Evolutionary conservation across 2,888 invertebrate genomes (phyloP), one percentile per base, ranked within the genome.

Genomic region (Rotaria socialis): DNA sequence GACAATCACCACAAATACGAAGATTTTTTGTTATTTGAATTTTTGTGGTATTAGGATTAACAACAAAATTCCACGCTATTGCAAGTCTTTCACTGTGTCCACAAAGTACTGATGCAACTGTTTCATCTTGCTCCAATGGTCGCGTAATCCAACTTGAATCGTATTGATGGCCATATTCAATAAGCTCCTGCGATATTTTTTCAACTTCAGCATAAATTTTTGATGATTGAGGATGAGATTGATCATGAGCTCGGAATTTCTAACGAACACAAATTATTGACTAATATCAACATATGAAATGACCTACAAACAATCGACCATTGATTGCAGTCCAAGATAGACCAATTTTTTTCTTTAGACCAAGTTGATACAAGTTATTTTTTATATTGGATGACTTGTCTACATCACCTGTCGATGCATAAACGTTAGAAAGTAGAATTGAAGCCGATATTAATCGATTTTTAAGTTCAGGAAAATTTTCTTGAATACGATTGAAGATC

Each of bases 81-180:
- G 58, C 58, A 22, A 58, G n/a, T n/a, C n/a, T 58, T 58, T 58
- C 58, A n/a, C 58, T 58, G 58, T 58, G 58, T 58, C 58, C 58
- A 58, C 58, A 19, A 58, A 58, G 58, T n/a, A 58, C 58, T n/a
- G 58, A 58, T 58, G 22, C 58, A 7, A n/a, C n/a, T 7, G 58
- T 58, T n/a, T 58, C 58, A n/a, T 58, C 22, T 22, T 14, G 22
- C n/a, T 58, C 19, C 7, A 58, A n/a, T 58, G 22, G 22, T 58
- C 58, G 58, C 7, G 58, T 58, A n/a, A 58, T 58, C 19, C 58
- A 58, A 58, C 58, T 58, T 22, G 58, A 58, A 58, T 58, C 58
- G 19, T 58, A 58, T 22, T 58, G 14, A 58, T 58, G 58, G 7
- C 58, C 58, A 58, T 58, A 8, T 8, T n/a, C 58, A 58, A 58